Evolutionary conservation across 2,888 invertebrate species (phyloP).

Genomic region (Muschampia plurimacula): DNA sequence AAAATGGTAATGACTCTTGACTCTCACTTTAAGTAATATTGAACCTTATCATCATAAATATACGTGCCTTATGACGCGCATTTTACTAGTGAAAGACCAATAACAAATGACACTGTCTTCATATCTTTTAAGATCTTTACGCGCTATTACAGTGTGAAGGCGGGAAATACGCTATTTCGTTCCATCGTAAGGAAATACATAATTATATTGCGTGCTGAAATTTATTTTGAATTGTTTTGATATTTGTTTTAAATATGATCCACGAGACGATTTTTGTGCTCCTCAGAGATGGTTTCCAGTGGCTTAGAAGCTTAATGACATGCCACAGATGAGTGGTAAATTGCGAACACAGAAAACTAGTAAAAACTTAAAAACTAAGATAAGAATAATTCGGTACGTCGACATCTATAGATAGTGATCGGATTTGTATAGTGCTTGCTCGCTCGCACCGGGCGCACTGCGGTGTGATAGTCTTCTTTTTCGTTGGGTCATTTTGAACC

Average conservation of each 20-base stretch:
- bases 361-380: too few species aligned
- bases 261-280: neutral
- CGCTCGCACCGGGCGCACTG: too few species aligned
- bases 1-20: slow-evolving; percentile 59
- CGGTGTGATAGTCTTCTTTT: too few species aligned
- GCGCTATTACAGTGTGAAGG: slow-evolving; percentile 52
- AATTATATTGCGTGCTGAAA: neutral
- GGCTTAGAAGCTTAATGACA: neutral
- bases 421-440: too few species aligned
- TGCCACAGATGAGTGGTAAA: too few species aligned
- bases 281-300: too few species aligned
- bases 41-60: neutral
- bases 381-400: too few species aligned
- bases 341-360: too few species aligned
- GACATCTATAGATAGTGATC: too few species aligned
- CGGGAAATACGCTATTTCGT: slow-evolving; percentile 23
- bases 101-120: slow-evolving; percentile 74
- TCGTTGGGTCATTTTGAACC: too few species aligned
- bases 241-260: neutral
- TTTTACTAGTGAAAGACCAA: slow-evolving; percentile 10
- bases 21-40: neutral
- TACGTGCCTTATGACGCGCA: neutral
- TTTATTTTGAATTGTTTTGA: slow-evolving; percentile 1
- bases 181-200: slow-evolving; percentile 5
- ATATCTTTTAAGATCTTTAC: slow-evolving; percentile 68